phyloP scores from a whole-genome alignment of 1,140 invertebrate species.

The Globodera rostochiensis region DNA sequence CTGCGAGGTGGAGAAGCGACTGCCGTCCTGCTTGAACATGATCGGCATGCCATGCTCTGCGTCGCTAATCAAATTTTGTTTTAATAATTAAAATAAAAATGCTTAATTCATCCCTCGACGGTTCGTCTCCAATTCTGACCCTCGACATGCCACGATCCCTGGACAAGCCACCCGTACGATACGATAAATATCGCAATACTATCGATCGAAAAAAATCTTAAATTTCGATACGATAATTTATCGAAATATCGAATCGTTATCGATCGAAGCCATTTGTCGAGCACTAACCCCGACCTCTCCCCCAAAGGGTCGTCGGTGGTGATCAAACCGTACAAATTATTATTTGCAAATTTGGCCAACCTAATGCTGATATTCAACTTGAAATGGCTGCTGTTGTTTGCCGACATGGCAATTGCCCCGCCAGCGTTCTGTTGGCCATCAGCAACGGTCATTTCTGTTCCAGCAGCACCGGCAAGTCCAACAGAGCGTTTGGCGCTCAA shows the following conservation, averaged over 20 bases:
- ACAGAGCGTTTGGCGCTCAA: constrained; percentile 11
- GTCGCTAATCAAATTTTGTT: constrained; percentile 19
- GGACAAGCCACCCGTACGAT: too few relatives aligned
- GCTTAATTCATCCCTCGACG: too few relatives aligned
- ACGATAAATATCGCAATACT: too few relatives aligned
- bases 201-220: too few relatives aligned
- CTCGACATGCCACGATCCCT: too few relatives aligned
- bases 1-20: constrained; percentile 32
- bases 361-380: neutral
- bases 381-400: neutral
- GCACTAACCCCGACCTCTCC: neutral
- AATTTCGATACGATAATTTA: too few relatives aligned
- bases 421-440: neutral
- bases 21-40: constrained; percentile 41
- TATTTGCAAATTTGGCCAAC: neutral
- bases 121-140: too few relatives aligned
- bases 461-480: neutral
- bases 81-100: neutral
- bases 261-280: too few relatives aligned
- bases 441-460: neutral
- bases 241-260: too few relatives aligned
- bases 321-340: neutral
- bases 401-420: neutral
- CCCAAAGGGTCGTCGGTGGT: neutral
- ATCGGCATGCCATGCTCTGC: constrained; percentile 32